These are phyloP conservation scores for Rhea americana DNA, from an alignment of 2,113 vertebrate species.

Conservation along the genomic window DNA sequence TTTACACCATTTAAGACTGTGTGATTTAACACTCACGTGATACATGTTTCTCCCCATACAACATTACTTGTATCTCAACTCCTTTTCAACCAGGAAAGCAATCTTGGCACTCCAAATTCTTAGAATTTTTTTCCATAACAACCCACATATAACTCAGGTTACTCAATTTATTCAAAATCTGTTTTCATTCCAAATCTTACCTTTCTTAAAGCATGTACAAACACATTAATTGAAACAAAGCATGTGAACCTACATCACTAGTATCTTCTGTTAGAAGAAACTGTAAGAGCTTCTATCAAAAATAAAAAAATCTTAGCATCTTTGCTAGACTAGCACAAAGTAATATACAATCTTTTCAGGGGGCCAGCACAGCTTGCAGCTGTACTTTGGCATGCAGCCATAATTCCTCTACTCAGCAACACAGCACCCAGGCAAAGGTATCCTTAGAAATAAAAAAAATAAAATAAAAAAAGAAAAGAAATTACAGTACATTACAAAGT, in stretches of 20 bases:
- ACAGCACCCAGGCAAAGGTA: not conserved
- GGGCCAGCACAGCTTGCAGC: rapidly evolving
- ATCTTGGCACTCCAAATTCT: not conserved
- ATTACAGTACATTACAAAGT: not conserved
- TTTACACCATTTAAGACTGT: not conserved
- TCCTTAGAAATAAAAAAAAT: not conserved
- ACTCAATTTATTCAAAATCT: not conserved
- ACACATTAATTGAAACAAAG: not conserved
- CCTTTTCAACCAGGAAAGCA: not conserved
- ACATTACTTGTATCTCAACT: not conserved
- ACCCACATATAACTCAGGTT: not conserved
- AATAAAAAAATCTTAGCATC: not conserved
- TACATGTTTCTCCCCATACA: not conserved
- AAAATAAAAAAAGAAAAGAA: not conserved
- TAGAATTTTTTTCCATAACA: not conserved
- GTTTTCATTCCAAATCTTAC: not conserved
- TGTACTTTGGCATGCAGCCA: rapidly evolving
- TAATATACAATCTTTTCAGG: not conserved
- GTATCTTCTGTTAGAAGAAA: too few relatives aligned
- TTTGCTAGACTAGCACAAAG: not conserved
- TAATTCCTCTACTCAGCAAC: not conserved
- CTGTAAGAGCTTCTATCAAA: not conserved
- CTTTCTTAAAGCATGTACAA: not conserved
- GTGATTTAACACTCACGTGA: not conserved
- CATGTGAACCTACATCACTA: not conserved